Evolutionary conservation across 1,140 invertebrate genomes (phyloP), one percentile per base, ranked within the genome.

Genomic region (roundworm (Caenorhabditis elegans)): DNA sequence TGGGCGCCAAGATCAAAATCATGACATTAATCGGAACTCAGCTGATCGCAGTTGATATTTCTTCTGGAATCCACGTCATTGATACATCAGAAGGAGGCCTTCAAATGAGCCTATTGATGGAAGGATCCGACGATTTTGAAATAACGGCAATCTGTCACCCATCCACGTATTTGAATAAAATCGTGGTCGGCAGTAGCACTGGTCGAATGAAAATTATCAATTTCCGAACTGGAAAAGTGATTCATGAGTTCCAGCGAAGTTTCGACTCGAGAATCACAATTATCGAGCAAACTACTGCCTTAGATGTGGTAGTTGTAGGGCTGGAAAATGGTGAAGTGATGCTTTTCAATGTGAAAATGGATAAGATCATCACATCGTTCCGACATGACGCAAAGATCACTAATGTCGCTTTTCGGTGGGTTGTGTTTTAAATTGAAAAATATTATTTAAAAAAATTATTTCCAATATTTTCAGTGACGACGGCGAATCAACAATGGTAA

Each of bases 101-200:
- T 5, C 55, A 75, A 6, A 22, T 70, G 8, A 60, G 1, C 19
- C 47, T 79, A 0, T 36, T 26, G 2, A 5, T 83, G 11, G 82
- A 83, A 46, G 76, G 82, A 47, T 51, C 51, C 10, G 76, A 78
- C 0, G n/a, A n/a, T 19, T 83, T 83, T 26, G 53, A 83, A 28
- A 77, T 83, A 31, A 70, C 77, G 15, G 24, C 77, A 11, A 65
- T 83, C 15, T 31, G 36, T 39, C 82, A 83, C 75, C 82, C 82
- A 0, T 10, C 51, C 26, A 83, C 82, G 3, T 83, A 83, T 48
- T 15, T 83, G 19, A 83, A 83, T 36, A 83, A 83, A 46, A 53
- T 82, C 22, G 39, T 76, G 3, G 10, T 83, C n/a, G 82, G 82
- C 43, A 60, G 79, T n/a, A 31, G 19, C 24, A 19, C 43, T 0